A percentile compares a stretch with the other conserved stretches of the same genome.
Evolutionary conservation across 2,888 invertebrate genomes (phyloP).

Genomic region (Eustalomyia histrio): DNA sequence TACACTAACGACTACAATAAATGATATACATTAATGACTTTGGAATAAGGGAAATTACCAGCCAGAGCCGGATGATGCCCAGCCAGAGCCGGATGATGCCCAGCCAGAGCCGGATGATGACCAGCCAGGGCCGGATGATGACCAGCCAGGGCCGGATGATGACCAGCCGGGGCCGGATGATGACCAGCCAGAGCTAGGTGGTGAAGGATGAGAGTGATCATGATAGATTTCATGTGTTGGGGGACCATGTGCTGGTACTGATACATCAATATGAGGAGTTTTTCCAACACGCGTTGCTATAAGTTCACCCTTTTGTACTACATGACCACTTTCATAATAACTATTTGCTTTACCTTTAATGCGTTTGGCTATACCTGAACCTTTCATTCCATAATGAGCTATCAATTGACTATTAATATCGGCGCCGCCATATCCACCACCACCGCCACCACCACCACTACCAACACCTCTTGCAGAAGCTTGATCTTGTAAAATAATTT

Average conservation of each 20-base stretch:
- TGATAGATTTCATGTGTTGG: neutral
- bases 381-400: slow-evolving; percentile 70
- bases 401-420: slow-evolving; percentile 68
- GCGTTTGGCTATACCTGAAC: slow-evolving; percentile 70
- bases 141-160: slow-evolving; percentile 42
- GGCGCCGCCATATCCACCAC: slow-evolving; percentile 49
- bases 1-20: slow-evolving; percentile 20
- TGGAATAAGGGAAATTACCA: slow-evolving; percentile 29
- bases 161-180: slow-evolving; percentile 42
- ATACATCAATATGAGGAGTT: slow-evolving; percentile 10
- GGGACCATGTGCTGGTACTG: slow-evolving; percentile 18
- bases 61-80: slow-evolving; percentile 20
- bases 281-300: slow-evolving; percentile 68
- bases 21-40: slow-evolving; percentile 44
- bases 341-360: slow-evolving; percentile 67
- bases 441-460: slow-evolving; percentile 28
- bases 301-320: slow-evolving; percentile 72
- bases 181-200: too few relatives aligned
- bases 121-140: slow-evolving; percentile 38
- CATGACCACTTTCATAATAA: slow-evolving; percentile 72
- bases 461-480: slow-evolving; percentile 2
- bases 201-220: slow-evolving; percentile 4
- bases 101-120: too few relatives aligned
- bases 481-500: slow-evolving; percentile 72
- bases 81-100: slow-evolving; percentile 16